A percentile compares a stretch with the other conserved stretches of the same genome.
Conservation (phyloP, 92 coral and sea anemone species). For the Blastomussa wellsi region DNA sequence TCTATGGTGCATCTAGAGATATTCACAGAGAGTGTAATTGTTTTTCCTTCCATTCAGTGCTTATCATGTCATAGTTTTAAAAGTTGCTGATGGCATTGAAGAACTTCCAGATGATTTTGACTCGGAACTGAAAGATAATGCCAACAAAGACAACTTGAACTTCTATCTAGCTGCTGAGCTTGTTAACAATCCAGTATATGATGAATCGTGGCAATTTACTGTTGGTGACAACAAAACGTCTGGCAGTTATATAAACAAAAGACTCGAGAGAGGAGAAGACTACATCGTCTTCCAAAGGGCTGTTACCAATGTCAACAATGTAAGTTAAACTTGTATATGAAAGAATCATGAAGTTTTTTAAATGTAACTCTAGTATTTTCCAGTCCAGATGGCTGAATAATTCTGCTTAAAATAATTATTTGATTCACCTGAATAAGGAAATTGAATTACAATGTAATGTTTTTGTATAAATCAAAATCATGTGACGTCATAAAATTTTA, state of each 20-base stretch:
- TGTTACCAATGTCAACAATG: neutral
- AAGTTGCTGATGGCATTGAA: neutral
- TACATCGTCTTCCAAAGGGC: neutral
- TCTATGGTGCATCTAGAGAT: no score
- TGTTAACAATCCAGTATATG: neutral
- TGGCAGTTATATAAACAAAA: neutral
- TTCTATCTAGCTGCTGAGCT: constrained; percentile 10
- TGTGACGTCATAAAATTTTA: no score
- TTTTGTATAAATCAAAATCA: no score
- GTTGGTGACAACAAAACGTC: neutral
- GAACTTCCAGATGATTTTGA: neutral
- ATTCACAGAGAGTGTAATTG: neutral
- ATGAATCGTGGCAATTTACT: neutral
- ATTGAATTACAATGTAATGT: no score
- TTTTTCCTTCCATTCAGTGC: neutral
- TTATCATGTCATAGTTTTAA: no score
- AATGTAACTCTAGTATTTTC: no score
- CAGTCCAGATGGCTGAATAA: no score
- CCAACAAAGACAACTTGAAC: neutral
- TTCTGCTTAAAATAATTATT: no score
- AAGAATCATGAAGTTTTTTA: no score
- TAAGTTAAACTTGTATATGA: neutral
- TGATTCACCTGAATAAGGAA: no score
- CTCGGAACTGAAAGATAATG: neutral
- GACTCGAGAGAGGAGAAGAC: neutral